phyloP scores from a whole-genome alignment of 2,797 vertebrate species.

The Aythya fuligula region DNA sequence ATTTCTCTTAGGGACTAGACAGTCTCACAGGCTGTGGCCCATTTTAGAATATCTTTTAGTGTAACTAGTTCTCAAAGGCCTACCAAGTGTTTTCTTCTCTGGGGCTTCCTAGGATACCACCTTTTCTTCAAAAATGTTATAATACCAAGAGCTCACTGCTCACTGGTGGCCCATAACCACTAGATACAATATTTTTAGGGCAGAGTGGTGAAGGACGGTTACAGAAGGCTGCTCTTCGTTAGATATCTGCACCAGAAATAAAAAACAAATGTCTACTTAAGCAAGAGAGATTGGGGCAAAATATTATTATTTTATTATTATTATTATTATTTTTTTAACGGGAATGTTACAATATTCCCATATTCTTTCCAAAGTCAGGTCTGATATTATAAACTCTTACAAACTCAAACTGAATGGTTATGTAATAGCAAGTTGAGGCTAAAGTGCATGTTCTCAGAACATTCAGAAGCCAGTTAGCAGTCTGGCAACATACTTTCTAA shows the following conservation, averaged over 20 bases:
- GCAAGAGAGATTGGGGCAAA: background rate
- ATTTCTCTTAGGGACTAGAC: background rate
- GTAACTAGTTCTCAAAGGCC: background rate
- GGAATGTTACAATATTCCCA: background rate
- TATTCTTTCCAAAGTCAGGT: background rate
- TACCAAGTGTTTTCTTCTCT: background rate
- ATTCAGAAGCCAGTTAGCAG: background rate
- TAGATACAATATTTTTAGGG: background rate
- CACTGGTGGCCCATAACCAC: background rate
- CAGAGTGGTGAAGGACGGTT: background rate
- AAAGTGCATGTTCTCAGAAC: background rate
- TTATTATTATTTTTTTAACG: background rate
- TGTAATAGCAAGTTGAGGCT: background rate
- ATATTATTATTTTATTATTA: background rate
- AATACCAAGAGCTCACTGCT: background rate
- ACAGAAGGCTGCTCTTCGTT: background rate
- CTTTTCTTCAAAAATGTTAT: background rate
- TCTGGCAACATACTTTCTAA: background rate
- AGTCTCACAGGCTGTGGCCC: background rate
- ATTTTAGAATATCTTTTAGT: background rate
- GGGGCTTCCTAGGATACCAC: background rate
- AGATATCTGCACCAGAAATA: background rate
- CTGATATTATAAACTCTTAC: background rate
- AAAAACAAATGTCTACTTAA: background rate
- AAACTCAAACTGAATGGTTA: background rate